These are phyloP conservation scores for Aphyosemion australe DNA, from an alignment of 2,113 vertebrate genomes.

Conservation along the genomic window DNA sequence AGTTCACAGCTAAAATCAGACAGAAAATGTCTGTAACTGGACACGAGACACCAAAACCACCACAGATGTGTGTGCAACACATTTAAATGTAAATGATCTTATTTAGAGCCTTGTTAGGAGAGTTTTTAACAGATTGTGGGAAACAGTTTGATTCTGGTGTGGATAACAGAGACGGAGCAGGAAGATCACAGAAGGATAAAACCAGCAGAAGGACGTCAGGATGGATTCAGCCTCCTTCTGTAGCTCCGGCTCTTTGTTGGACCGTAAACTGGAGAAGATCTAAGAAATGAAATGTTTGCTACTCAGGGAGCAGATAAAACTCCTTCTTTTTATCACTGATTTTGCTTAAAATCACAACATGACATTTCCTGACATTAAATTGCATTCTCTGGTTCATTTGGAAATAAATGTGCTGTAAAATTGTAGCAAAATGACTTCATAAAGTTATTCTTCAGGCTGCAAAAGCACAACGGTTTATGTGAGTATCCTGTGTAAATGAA, in stretches of 20 bases:
- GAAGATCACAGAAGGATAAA: neutral
- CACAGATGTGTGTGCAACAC: no score
- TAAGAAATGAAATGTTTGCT: neutral
- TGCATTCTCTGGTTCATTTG: neutral
- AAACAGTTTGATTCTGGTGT: no score
- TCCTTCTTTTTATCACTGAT: neutral
- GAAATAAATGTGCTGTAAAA: neutral
- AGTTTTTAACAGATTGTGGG: no score
- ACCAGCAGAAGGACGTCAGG: constrained; percentile 17
- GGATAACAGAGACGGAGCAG: no score
- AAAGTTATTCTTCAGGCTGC: neutral
- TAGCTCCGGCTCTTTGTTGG: neutral
- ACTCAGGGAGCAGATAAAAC: neutral
- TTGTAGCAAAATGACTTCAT: neutral
- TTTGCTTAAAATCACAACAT: neutral
- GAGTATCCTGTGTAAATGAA: neutral
- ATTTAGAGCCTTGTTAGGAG: no score
- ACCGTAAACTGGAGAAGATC: neutral
- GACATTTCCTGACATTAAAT: neutral
- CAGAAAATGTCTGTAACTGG: neutral
- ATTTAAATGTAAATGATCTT: no score
- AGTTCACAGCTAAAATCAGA: neutral
- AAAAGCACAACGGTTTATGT: no score
- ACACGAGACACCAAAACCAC: no score
- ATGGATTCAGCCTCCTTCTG: neutral